Percentiles rank a stretch among this genome's conserved stretches.
Evolutionary conservation across 2,113 vertebrate genomes (phyloP).

Genomic region (Neofelis nebulosa): DNA sequence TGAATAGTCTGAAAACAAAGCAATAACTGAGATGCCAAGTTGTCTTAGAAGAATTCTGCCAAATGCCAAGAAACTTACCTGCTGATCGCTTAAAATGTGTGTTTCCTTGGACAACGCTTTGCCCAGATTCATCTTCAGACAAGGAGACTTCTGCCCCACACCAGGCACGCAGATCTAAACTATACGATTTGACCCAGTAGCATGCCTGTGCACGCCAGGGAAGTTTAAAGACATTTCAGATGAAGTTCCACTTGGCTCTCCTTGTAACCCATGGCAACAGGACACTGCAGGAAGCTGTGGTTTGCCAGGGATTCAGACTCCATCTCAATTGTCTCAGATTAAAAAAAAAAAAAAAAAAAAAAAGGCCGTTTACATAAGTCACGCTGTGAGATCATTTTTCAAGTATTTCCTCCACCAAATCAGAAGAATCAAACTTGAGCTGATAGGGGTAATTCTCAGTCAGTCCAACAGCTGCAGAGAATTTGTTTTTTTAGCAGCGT

Average conservation of each 20-base stretch:
- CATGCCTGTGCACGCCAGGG: constrained; percentile 89
- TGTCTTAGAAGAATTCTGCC: constrained; percentile 15
- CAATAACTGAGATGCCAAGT: constrained; percentile 36
- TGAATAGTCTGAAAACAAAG: background rate
- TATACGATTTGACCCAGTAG: constrained; percentile 61
- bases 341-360: constrained; percentile 56
- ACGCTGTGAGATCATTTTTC: constrained; percentile 75
- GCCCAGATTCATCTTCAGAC: constrained; percentile 84
- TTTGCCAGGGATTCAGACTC: constrained; percentile 84
- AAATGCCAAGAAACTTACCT: constrained; percentile 83
- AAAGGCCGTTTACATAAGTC: constrained; percentile 80
- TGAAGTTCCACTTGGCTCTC: constrained; percentile 85
- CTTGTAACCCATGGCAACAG: constrained; percentile 87
- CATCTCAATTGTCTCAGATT: constrained; percentile 81
- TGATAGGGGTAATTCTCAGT: constrained; percentile 58
- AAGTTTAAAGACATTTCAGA: constrained; percentile 86
- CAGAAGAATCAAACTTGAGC: constrained; percentile 65
- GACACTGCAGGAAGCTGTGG: constrained; percentile 85
- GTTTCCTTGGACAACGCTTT: constrained; percentile 82
- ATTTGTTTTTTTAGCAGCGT: constrained; percentile 59
- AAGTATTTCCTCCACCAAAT: constrained; percentile 79
- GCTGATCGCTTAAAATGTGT: constrained; percentile 77
- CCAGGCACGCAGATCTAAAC: constrained; percentile 72
- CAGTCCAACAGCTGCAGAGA: constrained; percentile 75
- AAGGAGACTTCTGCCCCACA: constrained; percentile 64